These are phyloP conservation scores for Anoplolepis gracilipes DNA, from an alignment of 1,140 invertebrate genomes.

Conservation along the genomic window DNA sequence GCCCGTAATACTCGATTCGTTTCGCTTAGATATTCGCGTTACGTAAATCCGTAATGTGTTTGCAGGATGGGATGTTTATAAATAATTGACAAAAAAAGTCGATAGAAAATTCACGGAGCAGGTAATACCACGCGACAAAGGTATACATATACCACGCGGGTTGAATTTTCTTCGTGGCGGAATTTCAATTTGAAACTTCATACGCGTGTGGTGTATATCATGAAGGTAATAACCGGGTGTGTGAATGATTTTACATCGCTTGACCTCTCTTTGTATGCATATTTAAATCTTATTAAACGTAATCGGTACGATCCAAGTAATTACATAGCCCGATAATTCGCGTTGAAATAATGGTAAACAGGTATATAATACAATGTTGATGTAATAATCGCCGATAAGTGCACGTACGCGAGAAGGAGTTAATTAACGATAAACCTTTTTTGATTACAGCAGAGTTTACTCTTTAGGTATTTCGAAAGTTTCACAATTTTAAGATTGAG, in stretches of 20 bases:
- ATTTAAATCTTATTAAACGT: slow-evolving; percentile 62
- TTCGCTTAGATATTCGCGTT: slow-evolving; percentile 28
- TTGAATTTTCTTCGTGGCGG: slow-evolving; percentile 11
- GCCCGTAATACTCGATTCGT: slow-evolving; percentile 4
- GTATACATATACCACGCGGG: background rate
- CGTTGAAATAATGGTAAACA: slow-evolving; percentile 8
- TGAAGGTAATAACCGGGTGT: background rate
- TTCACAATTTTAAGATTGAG: background rate
- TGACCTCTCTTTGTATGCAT: slow-evolving; percentile 33
- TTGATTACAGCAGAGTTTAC: background rate
- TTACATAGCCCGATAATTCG: slow-evolving; percentile 25
- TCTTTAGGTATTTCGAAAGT: background rate
- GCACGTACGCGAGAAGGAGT: background rate
- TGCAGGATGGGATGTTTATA: slow-evolving; percentile 31
- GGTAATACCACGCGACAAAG: background rate
- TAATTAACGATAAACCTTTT: background rate
- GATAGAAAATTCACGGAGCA: background rate
- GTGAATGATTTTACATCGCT: slow-evolving; percentile 26
- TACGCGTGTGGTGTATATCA: background rate
- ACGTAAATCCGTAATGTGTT: slow-evolving; percentile 21
- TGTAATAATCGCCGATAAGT: slow-evolving; percentile 8
- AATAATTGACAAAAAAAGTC: slow-evolving; percentile 17
- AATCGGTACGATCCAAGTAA: background rate
- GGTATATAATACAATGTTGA: background rate
- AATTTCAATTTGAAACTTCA: slow-evolving; percentile 19